These are phyloP conservation scores for Fopius arisanus DNA, from an alignment of 1,140 invertebrate species.

Conservation along the genomic window DNA sequence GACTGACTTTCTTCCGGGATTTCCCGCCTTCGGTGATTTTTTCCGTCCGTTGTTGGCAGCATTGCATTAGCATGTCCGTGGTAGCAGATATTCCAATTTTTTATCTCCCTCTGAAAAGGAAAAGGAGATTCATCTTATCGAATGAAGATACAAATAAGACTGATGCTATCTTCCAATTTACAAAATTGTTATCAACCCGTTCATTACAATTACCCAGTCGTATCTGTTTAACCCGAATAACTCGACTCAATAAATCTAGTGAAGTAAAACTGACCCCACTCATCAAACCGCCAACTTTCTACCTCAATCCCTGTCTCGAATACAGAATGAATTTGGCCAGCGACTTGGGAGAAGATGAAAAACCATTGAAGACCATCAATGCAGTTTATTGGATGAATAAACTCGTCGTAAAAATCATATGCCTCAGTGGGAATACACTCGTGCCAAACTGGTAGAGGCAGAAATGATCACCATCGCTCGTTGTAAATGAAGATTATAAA, in stretches of 20 bases:
- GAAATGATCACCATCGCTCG: constrained; percentile 9
- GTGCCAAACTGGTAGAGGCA: constrained; percentile 15
- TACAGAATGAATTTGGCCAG: constrained; percentile 10
- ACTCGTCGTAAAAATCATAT: constrained; percentile 25
- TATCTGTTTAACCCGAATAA: constrained; percentile 2
- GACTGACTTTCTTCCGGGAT: constrained; percentile 20
- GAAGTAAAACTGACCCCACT: constrained; percentile 3
- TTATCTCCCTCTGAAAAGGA: neutral
- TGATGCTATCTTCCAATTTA: neutral
- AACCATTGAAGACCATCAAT: neutral
- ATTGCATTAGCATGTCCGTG: neutral
- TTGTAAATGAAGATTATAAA: constrained; percentile 12
- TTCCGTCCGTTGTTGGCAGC: neutral
- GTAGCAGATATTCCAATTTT: no score
- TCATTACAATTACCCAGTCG: neutral
- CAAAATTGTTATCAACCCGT: neutral
- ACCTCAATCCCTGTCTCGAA: constrained; percentile 2
- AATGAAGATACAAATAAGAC: neutral
- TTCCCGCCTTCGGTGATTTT: neutral
- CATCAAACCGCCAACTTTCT: constrained; percentile 16
- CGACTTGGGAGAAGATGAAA: neutral
- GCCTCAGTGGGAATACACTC: neutral
- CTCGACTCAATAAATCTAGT: constrained; percentile 18
- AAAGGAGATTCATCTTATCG: neutral
- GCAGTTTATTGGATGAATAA: constrained; percentile 17